Evolutionary conservation across 2,113 vertebrate species (phyloP), one percentile per base, ranked within the genome.

Genomic region (Abramis brama): DNA sequence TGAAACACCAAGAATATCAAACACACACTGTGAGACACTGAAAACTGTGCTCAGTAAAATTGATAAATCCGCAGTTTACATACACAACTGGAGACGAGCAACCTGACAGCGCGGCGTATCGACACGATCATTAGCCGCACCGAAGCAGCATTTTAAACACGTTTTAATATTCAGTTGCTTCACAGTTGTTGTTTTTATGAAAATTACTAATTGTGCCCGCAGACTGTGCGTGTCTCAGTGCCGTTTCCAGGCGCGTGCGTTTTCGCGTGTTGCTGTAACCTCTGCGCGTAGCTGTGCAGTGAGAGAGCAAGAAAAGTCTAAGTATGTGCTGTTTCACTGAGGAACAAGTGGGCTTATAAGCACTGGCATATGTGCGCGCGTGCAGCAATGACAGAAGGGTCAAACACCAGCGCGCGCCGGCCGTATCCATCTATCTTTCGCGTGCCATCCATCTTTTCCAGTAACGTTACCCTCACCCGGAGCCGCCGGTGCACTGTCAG

Each of bases 381-480:
- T 92, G 93, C 93, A 94, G 93, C 95, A 96, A 96, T 96, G 95
- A 96, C 95, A 96, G 94, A 95, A 92, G 94, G 95, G 95, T 96
- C 95, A 96, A 94, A 95, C 93, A 94, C 92, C 93, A 87, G 84
- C 88, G 91, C 89, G 89, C 91, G 70, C 85, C 79, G 90, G 92
- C 91, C 88, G 92, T 81, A 88, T 94, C 90, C 91, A 89, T 91
- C 92, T 90, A 90, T 92, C 90, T 89, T 86, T 92, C 92, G 86
- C 89, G 88, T 87, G 84, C 87, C 91, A 88, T 93, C 92, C 89
- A 82, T 93, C 93, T 87, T 89, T 91, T 89, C 87, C 89, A 93
- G 68, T 92, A 43, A 43, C 43, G 43, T 43, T 43, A 91, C 93
- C 90, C 90, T 93, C 94, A 93, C 89, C 93, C 92, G 89, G 91